A percentile compares a stretch with the other conserved stretches of the same genome.
Conservation (phyloP, 2,888 invertebrate species). For the Carterocephalus palaemon region DNA sequence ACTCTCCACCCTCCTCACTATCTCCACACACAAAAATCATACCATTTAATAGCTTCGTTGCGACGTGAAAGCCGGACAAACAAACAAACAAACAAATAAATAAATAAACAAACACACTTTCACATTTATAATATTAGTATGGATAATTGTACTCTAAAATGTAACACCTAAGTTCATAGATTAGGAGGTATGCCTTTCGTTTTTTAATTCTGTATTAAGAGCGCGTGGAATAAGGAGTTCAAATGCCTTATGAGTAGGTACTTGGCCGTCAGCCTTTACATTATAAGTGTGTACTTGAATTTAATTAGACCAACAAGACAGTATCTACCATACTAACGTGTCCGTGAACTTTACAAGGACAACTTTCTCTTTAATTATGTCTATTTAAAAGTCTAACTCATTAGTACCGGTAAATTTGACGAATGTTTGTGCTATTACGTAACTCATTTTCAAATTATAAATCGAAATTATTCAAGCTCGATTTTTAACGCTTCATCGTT, state of each 20-base stretch:
- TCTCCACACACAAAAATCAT: too few species aligned
- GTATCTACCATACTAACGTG: slow-evolving; percentile 34
- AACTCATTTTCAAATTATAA: slow-evolving; percentile 18
- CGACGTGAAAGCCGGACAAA: too few species aligned
- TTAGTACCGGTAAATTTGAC: slow-evolving; percentile 39
- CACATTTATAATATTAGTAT: too few species aligned
- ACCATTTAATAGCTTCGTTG: too few species aligned
- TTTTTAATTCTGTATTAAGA: slow-evolving; percentile 18
- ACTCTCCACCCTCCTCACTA: too few species aligned
- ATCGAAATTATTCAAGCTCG: slow-evolving; percentile 12
- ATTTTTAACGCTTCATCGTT: slow-evolving; percentile 20
- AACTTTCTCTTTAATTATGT: slow-evolving; percentile 48
- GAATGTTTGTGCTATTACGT: slow-evolving; percentile 36
- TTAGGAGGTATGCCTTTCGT: slow-evolving; percentile 15
- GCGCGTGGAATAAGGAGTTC: slow-evolving; percentile 23
- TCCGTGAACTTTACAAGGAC: slow-evolving; percentile 36
- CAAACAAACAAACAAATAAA: too few species aligned
- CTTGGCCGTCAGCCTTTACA: slow-evolving; percentile 36
- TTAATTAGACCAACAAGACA: slow-evolving; percentile 47
- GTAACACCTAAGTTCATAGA: slow-evolving; percentile 7
- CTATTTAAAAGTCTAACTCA: slow-evolving; percentile 31
- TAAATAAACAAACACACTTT: too few species aligned
- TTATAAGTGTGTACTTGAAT: slow-evolving; percentile 42
- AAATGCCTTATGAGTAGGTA: slow-evolving; percentile 20
- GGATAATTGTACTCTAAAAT: too few species aligned